A percentile compares a stretch with the other conserved stretches of the same genome.
phyloP scores from a whole-genome alignment of 2,888 invertebrate species.

The Drosophila ustulata region DNA sequence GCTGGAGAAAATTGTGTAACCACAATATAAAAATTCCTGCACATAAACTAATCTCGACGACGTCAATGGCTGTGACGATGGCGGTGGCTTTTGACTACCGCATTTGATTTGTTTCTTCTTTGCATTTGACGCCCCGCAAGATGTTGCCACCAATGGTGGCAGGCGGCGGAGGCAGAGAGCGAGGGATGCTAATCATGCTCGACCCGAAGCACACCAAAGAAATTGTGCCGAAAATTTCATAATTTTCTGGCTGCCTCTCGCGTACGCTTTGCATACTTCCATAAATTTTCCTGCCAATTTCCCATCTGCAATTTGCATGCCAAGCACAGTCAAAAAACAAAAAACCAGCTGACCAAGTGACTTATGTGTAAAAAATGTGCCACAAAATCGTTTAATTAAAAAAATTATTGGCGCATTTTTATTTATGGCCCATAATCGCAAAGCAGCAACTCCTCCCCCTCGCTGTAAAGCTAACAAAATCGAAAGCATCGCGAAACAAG shows the following conservation, averaged over 20 bases:
- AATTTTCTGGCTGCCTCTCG: slow-evolving; percentile 33
- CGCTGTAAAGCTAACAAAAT: slow-evolving; percentile 3
- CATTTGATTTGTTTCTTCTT: slow-evolving; percentile 50
- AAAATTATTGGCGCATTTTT: slow-evolving; percentile 71
- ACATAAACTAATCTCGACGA: slow-evolving; percentile 75
- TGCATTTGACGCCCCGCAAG: slow-evolving; percentile 55
- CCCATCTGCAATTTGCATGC: slow-evolving; percentile 63
- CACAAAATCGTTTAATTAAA: slow-evolving; percentile 72
- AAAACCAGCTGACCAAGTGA: slow-evolving; percentile 23
- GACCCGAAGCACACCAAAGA: slow-evolving; percentile 62
- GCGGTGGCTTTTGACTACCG: slow-evolving; percentile 63
- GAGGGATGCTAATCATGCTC: slow-evolving; percentile 58
- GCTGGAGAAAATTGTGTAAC: slow-evolving; percentile 74
- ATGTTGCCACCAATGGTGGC: not conserved
- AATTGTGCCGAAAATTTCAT: slow-evolving; percentile 70
- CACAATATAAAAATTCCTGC: slow-evolving; percentile 78
- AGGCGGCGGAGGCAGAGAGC: too few species aligned
- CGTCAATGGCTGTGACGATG: slow-evolving; percentile 15
- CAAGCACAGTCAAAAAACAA: slow-evolving; percentile 31
- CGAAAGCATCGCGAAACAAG: slow-evolving; percentile 11
- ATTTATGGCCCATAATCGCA: slow-evolving; percentile 70
- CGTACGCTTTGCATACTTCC: slow-evolving; percentile 27
- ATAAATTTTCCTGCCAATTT: slow-evolving; percentile 54
- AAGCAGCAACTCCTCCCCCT: slow-evolving; percentile 5
- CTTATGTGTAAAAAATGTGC: slow-evolving; percentile 58